A percentile compares a stretch with the other conserved stretches of the same genome.
phyloP scores from a whole-genome alignment of 2,113 vertebrate genomes.

The Piaya cayana region DNA sequence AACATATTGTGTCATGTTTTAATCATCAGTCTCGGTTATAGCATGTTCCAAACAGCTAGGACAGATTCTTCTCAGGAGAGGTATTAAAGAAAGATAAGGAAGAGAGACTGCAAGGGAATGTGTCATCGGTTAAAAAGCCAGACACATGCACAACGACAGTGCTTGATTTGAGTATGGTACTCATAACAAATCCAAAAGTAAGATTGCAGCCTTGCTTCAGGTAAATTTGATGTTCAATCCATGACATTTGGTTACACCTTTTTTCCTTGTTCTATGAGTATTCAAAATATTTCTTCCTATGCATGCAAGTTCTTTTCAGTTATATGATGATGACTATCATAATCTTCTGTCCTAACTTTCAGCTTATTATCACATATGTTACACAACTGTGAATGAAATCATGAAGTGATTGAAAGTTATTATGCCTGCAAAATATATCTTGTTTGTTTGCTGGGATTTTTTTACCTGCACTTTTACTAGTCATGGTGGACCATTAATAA shows the following conservation, averaged over 20 bases:
- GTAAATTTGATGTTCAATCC: not conserved
- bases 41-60: not conserved
- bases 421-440: not conserved
- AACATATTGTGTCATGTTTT: not conserved
- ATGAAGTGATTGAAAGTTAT: not conserved
- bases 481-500: not conserved
- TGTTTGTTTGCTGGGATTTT: not conserved
- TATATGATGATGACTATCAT: not conserved
- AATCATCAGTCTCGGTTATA: not conserved
- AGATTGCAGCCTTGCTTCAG: not conserved
- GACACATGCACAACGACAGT: not conserved
- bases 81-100: not conserved
- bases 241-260: not conserved
- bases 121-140: slow-evolving; percentile 8
- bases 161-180: not conserved
- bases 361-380: not conserved
- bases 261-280: not conserved
- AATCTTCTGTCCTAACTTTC: not conserved
- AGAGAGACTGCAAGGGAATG: not conserved
- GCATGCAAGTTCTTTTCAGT: not conserved
- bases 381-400: not conserved
- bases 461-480: not conserved
- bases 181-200: not conserved
- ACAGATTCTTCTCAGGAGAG: not conserved
- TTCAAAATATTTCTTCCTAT: not conserved